phyloP scores from a whole-genome alignment of 2,113 vertebrate genomes.

The Promerops cafer region DNA sequence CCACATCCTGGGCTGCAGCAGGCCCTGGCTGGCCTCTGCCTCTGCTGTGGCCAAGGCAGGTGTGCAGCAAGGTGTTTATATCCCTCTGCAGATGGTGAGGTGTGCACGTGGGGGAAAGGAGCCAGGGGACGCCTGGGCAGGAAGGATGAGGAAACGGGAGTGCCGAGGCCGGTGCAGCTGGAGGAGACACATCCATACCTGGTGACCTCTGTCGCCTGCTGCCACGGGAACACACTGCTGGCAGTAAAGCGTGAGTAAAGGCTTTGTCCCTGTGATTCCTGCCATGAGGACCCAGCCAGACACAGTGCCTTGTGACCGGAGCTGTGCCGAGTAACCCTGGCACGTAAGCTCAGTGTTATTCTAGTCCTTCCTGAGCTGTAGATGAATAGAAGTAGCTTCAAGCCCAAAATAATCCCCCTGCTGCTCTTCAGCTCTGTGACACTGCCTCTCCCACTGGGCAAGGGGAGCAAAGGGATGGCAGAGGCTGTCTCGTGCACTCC shows the following conservation, averaged over 20 bases:
- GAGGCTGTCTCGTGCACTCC: background rate
- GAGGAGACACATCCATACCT: slow-evolving; percentile 86
- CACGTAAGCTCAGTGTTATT: background rate
- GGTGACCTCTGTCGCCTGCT: slow-evolving; percentile 94
- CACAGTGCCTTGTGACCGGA: background rate
- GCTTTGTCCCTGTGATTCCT: background rate
- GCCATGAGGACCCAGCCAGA: background rate
- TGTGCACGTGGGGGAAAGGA: slow-evolving; percentile 96
- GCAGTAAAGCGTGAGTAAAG: slow-evolving; percentile 89
- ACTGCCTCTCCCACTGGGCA: background rate
- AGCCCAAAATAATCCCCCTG: background rate
- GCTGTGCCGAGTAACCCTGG: background rate
- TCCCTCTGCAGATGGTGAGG: slow-evolving; percentile 82
- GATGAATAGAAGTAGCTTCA: slow-evolving; percentile 17
- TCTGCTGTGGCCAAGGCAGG: background rate
- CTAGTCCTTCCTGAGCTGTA: background rate
- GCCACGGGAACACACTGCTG: slow-evolving; percentile 96
- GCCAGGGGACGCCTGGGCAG: slow-evolving; percentile 92
- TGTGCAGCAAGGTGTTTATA: background rate
- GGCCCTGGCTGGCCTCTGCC: background rate
- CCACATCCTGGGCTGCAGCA: background rate
- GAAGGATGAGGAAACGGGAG: slow-evolving; percentile 86
- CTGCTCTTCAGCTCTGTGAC: background rate
- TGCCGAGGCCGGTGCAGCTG: slow-evolving; percentile 84
- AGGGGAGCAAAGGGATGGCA: background rate